Conservation (phyloP, 2,113 vertebrate genomes). For the Tenebrosternarchus preto region DNA sequence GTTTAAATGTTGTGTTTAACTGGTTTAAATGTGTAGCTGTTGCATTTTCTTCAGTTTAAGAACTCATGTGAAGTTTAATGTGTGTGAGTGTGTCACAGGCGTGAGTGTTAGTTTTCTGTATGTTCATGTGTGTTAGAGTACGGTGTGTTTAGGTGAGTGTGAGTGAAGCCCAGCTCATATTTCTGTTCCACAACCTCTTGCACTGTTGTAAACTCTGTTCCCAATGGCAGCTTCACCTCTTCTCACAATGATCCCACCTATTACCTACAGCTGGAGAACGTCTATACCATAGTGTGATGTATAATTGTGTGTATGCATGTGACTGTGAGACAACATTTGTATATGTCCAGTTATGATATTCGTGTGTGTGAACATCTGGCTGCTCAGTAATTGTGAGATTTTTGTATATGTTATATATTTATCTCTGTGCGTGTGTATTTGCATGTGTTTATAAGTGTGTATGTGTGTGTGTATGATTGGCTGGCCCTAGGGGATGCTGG, state of each 20-base stretch:
- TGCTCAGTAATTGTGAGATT: conserved; percentile 1
- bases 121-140: too few species aligned
- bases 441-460: conserved; percentile 17
- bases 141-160: too few species aligned
- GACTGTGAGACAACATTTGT: background rate
- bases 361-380: background rate
- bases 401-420: background rate
- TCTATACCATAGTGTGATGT: conserved; percentile 8
- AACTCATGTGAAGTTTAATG: too few species aligned
- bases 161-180: too few species aligned
- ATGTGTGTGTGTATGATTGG: conserved; percentile 28
- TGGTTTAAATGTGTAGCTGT: too few species aligned
- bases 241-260: background rate
- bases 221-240: too few species aligned
- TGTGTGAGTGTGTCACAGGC: too few species aligned
- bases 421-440: background rate
- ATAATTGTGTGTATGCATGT: background rate
- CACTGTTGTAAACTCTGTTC: too few species aligned
- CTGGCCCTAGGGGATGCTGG: conserved; percentile 55
- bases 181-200: too few species aligned
- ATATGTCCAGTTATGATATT: background rate
- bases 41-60: too few species aligned
- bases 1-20: too few species aligned
- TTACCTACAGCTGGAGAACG: conserved; percentile 26
- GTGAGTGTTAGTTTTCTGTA: too few species aligned